Percentiles rank a stretch among this genome's conserved stretches.
phyloP scores from a whole-genome alignment of 2,888 invertebrate genomes.

The Dicranocentrus wangi region DNA sequence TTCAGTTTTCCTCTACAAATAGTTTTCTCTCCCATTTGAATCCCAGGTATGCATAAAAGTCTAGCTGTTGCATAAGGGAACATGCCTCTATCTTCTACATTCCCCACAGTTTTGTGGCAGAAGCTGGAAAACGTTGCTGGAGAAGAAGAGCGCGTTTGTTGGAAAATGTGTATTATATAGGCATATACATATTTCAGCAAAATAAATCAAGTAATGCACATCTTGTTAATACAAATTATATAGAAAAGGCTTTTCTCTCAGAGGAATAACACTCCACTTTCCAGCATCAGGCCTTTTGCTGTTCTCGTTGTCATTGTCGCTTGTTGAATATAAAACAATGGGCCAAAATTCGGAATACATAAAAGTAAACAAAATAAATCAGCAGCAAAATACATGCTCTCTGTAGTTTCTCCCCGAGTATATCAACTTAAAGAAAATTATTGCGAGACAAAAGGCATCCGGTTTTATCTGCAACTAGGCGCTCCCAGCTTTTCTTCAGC shows the following conservation, averaged over 20 bases:
- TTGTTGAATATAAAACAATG: slow-evolving; percentile 3
- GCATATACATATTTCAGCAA: too few relatives aligned
- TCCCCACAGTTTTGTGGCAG: too few relatives aligned
- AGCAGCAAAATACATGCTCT: too few relatives aligned
- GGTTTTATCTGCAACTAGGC: slow-evolving; percentile 48
- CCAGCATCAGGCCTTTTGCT: too few relatives aligned
- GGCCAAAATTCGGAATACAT: neutral
- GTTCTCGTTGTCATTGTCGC: neutral
- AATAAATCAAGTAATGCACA: neutral
- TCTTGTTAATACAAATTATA: neutral
- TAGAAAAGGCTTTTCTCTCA: neutral
- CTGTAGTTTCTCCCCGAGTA: neutral
- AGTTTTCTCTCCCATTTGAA: neutral
- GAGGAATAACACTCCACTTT: too few relatives aligned
- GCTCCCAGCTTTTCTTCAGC: slow-evolving; percentile 52
- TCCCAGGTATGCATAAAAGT: neutral
- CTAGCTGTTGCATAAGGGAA: too few relatives aligned
- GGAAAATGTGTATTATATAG: too few relatives aligned
- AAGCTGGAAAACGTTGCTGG: too few relatives aligned
- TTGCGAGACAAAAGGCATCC: slow-evolving; percentile 61
- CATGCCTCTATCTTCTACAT: too few relatives aligned
- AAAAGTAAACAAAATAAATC: slow-evolving; percentile 12
- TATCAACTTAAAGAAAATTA: slow-evolving; percentile 59
- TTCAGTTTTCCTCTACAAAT: slow-evolving; percentile 11
- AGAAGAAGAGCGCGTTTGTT: too few relatives aligned